Evolutionary conservation across 1,140 invertebrate genomes (phyloP), one percentile per base, ranked within the genome.

Genomic region (Drosophila carrolli): DNA sequence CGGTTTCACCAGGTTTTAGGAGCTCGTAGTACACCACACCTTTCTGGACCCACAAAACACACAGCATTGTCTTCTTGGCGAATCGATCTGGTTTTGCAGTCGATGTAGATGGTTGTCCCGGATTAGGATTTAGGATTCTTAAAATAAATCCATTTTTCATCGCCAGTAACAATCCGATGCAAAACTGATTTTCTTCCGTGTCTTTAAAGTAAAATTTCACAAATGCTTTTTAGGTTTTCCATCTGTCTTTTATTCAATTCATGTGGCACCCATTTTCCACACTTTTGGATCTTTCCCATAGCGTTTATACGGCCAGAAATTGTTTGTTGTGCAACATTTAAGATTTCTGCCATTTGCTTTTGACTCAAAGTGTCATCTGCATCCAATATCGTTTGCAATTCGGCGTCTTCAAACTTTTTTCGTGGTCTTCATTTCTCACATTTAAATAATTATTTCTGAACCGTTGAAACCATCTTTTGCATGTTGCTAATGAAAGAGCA

Each of bases 1-100:
- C 46, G 19, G 70, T 81, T 48, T 81, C 55, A 54, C 75, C 74
- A 56, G 38, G 38, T 40, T 40, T 40, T 65, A 68, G 58, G 79
- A 86, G 63, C 73, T 91, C 82, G 81, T 85, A 92, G 50, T 79
- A 48, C 11, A 90, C 66, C 29, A 91, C 80, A 61, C 23, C 4
- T 23, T 23, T 23, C 23, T 23, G 23, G 23, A 4, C 23, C 23
- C 23, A 23, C 4, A 2, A 63, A 81, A n/a, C 77, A 62, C 73
- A 90, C 58, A 88, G 68, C 38, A 85, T 44, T 58, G 73, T 11
- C 19, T 47, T 47, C 16, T 11, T 11, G 11, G 19, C 44, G 16
- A 40, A 40, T 5, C 13, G 9, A 5, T 40, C 4, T 13, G 38
- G 38, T 13, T 4, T 9, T 11, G 38, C 9, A 13, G 9, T 11